A percentile compares a stretch with the other conserved stretches of the same genome.
Evolutionary conservation across 2,797 vertebrate species (phyloP).

Genomic region (Australoheros facetus): DNA sequence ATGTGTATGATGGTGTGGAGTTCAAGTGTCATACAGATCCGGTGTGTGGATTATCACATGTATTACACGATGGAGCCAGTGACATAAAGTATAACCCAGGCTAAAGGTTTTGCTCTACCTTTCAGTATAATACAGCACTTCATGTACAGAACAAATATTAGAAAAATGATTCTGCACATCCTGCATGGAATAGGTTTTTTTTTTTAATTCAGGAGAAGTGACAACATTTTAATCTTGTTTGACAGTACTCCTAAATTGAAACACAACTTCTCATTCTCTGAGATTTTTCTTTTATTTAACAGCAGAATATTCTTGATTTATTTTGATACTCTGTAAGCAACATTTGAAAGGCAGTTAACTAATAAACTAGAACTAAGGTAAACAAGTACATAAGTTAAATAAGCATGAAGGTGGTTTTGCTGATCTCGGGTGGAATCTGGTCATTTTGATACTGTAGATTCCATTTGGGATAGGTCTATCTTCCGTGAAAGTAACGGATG

Average conservation of each 20-base stretch:
- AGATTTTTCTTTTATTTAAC: neutral
- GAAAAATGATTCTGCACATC: neutral
- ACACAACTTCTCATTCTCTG: neutral
- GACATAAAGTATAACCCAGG: neutral
- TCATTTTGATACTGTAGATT: neutral
- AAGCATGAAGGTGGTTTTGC: neutral
- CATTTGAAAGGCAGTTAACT: neutral
- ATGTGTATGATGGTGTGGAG: neutral
- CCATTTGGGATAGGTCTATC: neutral
- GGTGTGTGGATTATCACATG: neutral
- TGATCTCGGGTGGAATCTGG: neutral
- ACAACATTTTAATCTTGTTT: neutral
- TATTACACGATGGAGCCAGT: slow-evolving; percentile 14
- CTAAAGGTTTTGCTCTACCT: neutral
- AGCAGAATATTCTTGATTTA: neutral
- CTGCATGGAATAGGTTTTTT: neutral
- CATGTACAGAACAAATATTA: neutral
- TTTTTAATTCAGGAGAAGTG: neutral
- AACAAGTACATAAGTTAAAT: neutral
- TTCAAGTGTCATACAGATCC: slow-evolving; percentile 5
- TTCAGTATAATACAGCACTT: neutral
- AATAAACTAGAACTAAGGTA: neutral
- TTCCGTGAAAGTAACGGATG: neutral
- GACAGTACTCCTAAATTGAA: neutral
- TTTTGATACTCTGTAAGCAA: neutral